Evolutionary conservation across 2,113 vertebrate species (phyloP).

Genomic region (Heteronetta atricapilla): DNA sequence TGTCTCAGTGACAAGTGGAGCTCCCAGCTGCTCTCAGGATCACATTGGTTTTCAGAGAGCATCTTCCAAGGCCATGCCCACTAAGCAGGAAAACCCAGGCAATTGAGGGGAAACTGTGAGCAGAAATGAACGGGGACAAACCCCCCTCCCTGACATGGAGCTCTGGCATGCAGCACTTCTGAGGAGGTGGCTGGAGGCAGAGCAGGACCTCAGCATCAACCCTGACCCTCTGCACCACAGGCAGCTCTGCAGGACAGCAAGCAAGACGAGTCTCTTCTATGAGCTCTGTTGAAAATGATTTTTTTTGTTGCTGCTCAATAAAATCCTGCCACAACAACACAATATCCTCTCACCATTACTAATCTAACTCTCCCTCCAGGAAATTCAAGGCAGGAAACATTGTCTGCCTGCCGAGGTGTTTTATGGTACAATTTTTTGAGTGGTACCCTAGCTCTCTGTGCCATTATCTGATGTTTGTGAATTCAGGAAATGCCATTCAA

Average conservation of each 20-base stretch:
- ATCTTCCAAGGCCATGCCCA: background rate
- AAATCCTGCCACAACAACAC: conserved; percentile 46
- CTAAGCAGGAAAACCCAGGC: background rate
- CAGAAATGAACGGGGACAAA: background rate
- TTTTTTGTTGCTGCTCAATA: conserved; percentile 36
- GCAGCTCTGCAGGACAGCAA: background rate
- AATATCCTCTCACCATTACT: conserved; percentile 59
- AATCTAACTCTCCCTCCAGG: conserved; percentile 65
- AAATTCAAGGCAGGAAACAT: conserved; percentile 53
- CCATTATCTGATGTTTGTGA: conserved; percentile 37
- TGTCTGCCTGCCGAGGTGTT: conserved; percentile 43
- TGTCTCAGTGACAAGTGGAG: background rate
- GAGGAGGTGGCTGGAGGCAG: background rate
- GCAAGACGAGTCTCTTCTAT: background rate
- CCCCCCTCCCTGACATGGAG: background rate
- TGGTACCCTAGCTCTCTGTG: background rate
- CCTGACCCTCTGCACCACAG: fast-evolving
- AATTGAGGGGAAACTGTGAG: background rate
- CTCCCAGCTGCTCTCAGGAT: fast-evolving
- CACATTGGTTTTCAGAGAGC: background rate
- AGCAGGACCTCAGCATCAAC: fast-evolving
- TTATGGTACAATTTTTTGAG: conserved; percentile 50
- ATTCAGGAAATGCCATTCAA: conserved; percentile 46
- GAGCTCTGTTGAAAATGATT: background rate
- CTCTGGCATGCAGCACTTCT: background rate